Evolutionary conservation across 2,888 invertebrate genomes (phyloP), one percentile per base, ranked within the genome.

Genomic region (Drosophila mimetica): DNA sequence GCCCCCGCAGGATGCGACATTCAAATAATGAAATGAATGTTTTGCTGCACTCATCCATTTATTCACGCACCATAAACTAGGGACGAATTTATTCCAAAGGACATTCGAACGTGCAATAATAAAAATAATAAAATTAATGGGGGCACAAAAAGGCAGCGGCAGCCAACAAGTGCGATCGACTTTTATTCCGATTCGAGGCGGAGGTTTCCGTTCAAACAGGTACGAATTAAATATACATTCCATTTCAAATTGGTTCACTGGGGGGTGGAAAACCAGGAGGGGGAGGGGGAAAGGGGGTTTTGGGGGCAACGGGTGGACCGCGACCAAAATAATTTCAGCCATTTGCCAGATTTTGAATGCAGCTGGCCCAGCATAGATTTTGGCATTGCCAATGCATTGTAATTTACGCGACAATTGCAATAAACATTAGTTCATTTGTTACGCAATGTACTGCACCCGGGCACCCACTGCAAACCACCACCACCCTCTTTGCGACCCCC

Each of bases 41-140:
- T 72, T 78, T 84, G 76, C 87, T 87, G 87, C 87, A 87, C 71
- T 80, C 82, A 87, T 79, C 74, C 77, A 87, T 86, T 86, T 74
- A 81, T 88, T 85, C 77, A 88, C 88, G 87, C 87, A 84, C 87
- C 85, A 88, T 88, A 87, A 78, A 85, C 86, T 80, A 69, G 76
- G 74, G 67, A 82, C 63, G 75, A 86, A 82, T 86, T 82, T 83
- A 88, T 88, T 76, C 71, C 75, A 75, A 75, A 75, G 81, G 75
- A 76, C 83, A 85, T 74, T 66, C 74, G 63, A 74, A 75, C 69
- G 74, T 61, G 71, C 81, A 73, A 75, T 75, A 75, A 75, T 78
- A 84, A 88, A 86, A 78, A 78, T 80, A 80, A 80, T 82, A 61
- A 76, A 88, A 80, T 83, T 79, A 81, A 86, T 84, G 88, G 81